Evolutionary conservation across 2,888 invertebrate genomes (phyloP).

Genomic region (Saturnia japonica): DNA sequence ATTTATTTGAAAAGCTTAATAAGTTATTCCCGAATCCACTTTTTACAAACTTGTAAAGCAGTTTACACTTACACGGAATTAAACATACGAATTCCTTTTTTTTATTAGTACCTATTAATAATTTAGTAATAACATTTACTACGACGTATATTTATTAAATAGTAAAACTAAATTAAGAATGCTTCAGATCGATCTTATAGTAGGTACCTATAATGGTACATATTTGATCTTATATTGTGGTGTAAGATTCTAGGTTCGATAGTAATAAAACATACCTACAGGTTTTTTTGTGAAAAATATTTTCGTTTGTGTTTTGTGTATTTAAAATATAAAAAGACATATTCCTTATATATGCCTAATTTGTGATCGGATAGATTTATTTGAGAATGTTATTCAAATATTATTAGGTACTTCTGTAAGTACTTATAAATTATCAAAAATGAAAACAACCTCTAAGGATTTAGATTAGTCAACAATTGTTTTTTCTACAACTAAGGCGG

Average conservation of each 20-base stretch:
- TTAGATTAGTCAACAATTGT: too few relatives aligned
- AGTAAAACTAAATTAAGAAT: background rate
- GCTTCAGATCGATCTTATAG: background rate
- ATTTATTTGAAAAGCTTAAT: too few relatives aligned
- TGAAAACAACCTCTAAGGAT: too few relatives aligned
- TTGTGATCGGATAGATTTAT: too few relatives aligned
- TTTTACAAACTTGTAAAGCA: too few relatives aligned
- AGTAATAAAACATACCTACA: background rate
- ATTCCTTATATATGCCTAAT: too few relatives aligned
- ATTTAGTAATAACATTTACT: background rate
- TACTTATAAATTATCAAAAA: too few relatives aligned
- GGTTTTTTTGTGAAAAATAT: background rate
- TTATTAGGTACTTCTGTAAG: too few relatives aligned
- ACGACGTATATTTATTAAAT: background rate
- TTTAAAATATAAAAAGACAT: too few relatives aligned
- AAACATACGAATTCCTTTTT: background rate
- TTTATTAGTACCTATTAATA: background rate
- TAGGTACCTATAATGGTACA: background rate
- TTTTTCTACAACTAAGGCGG: too few relatives aligned
- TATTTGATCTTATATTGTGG: background rate
- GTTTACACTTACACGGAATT: background rate
- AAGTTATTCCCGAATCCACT: too few relatives aligned
- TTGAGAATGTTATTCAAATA: too few relatives aligned
- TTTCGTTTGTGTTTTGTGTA: background rate
- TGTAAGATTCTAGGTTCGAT: background rate